A percentile compares a stretch with the other conserved stretches of the same genome.
phyloP scores from a whole-genome alignment of 2,888 invertebrate genomes.

The Idaea dimidiata region DNA sequence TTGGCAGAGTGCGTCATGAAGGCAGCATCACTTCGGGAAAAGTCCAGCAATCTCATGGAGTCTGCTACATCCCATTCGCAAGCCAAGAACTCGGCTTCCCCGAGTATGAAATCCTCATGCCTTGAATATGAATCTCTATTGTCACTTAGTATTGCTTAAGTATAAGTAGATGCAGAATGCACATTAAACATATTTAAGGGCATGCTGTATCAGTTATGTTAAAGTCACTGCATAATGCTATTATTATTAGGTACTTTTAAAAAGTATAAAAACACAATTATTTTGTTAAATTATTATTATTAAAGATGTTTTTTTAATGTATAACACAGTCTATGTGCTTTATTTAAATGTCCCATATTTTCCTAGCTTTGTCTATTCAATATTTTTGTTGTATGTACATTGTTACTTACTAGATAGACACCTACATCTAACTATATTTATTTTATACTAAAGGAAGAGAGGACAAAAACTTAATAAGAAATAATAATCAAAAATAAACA shows the following conservation, averaged over 20 bases:
- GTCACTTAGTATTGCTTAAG: constrained; percentile 26
- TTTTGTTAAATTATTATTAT: constrained; percentile 34
- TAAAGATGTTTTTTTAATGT: constrained; percentile 1
- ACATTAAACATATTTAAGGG: background rate
- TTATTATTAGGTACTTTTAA: constrained; percentile 26
- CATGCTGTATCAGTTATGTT: constrained; percentile 1
- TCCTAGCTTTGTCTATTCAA: background rate
- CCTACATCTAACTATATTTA: too few relatives aligned
- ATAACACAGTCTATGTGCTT: background rate
- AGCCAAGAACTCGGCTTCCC: constrained; percentile 89
- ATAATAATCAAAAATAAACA: too few relatives aligned
- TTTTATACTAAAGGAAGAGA: too few relatives aligned
- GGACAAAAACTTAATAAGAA: too few relatives aligned
- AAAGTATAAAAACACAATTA: constrained; percentile 28
- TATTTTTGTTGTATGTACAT: background rate
- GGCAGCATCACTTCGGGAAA: constrained; percentile 90
- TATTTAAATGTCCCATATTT: background rate
- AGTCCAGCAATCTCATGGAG: constrained; percentile 90
- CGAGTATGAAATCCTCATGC: constrained; percentile 89
- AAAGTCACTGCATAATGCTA: constrained; percentile 43
- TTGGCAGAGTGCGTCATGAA: constrained; percentile 89
- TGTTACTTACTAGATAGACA: too few relatives aligned
- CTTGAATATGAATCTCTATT: constrained; percentile 38
- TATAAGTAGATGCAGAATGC: background rate
- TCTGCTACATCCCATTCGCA: constrained; percentile 91